Percentiles rank a stretch among this genome's conserved stretches.
phyloP scores from a whole-genome alignment of 2,888 invertebrate genomes.

The Orchesella flavescens region DNA sequence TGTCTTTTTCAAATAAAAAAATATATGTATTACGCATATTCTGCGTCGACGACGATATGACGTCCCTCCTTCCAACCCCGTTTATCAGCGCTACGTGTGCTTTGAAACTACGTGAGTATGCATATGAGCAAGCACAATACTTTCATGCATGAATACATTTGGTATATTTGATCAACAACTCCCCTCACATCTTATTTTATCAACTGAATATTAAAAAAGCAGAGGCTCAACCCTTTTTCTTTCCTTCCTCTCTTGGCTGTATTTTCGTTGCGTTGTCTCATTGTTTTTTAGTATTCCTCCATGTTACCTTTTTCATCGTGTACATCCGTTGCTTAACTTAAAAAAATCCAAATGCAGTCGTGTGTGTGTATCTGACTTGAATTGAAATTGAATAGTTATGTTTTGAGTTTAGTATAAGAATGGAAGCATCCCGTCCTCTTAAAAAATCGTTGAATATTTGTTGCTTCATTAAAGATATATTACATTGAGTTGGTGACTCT shows the following conservation, averaged over 20 bases:
- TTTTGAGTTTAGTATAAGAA: no score
- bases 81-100: no score
- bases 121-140: conserved; percentile 23
- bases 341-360: no score
- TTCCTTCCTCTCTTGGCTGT: not conserved
- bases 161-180: conserved; percentile 5
- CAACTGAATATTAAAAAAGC: not conserved
- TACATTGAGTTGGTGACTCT: no score
- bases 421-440: no score
- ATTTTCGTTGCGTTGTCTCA: conserved; percentile 9
- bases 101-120: conserved; percentile 36
- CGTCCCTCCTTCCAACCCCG: conserved; percentile 23
- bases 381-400: no score
- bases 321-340: not conserved
- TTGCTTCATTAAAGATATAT: no score
- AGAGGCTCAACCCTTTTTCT: conserved; percentile 31
- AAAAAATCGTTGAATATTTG: no score
- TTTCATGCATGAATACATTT: conserved; percentile 44
- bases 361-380: no score
- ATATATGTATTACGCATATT: conserved; percentile 1
- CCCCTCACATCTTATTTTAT: conserved; percentile 26
- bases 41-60: not conserved
- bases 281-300: conserved; percentile 47
- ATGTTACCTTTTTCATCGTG: conserved; percentile 33
- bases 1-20: conserved; percentile 43